Base-by-base conservation (phyloP, 2,888 invertebrate species). In the Allophyes oxyacanthae region DNA sequence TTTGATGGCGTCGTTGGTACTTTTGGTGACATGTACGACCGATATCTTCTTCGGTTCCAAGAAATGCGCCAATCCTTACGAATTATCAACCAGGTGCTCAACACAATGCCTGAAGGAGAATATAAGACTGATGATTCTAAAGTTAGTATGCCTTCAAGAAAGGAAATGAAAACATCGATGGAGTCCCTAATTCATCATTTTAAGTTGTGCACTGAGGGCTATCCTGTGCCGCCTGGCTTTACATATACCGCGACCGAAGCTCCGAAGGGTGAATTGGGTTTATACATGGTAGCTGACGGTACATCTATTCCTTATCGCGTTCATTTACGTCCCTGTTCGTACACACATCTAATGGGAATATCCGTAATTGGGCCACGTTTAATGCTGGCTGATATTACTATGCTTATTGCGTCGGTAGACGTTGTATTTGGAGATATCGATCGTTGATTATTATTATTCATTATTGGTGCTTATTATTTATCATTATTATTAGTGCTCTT, bases 141-240 rank as follows among this genome's bases (percentile, higher is more conserved):
- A 90, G 90, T 98, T 32, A 87, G 93, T 10, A 95, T 97, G 4
- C 98, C 98, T 1, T 95, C 89, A 33, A 94, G 98, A 65, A 90
- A 88, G 2, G 97, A 97, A 89, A 98, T 98, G 98, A 98, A 98
- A 92, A 96, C 95, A 4, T 95, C 95, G 6, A 98, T 98, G 98
- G 98, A 98, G 86, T 95, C 97, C 0, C 89, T 98, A 40, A 98
- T 98, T 78, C 98, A 98, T 86, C 98, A 98, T 83, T 98, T 98
- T 87, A 98, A 98, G 85, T 93, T 97, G 59, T 98, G 96, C 84
- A 95, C 96, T 1, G 96, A 97, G 87, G 98, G 98, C 0, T 97
- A 96, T 84, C 94, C 95, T 26, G 98, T 98, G 15, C 98, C 98
- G 0, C 97, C 98, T 13, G 98, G 98, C 0, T 87, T 95, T 2